These are phyloP conservation scores for Drosophila nebulosa DNA, from an alignment of 1,140 invertebrate genomes.

Conservation along the genomic window DNA sequence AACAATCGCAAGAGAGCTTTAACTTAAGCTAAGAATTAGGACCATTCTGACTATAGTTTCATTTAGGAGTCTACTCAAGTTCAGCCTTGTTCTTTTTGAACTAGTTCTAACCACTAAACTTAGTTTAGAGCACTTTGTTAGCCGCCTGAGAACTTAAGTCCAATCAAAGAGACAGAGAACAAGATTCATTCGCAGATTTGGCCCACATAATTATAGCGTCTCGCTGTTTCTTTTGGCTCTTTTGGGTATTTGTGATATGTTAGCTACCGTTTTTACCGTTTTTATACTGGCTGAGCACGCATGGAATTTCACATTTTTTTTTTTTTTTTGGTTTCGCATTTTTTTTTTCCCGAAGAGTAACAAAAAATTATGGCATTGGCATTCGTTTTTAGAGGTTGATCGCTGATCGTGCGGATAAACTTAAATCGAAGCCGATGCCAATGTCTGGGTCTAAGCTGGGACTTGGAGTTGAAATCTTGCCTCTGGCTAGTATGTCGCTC, in stretches of 20 bases:
- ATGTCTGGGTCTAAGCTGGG: slow-evolving; percentile 2
- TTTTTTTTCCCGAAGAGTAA: not conserved
- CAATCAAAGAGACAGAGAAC: not conserved
- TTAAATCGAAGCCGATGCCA: slow-evolving; percentile 62
- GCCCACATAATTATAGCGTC: slow-evolving; percentile 51
- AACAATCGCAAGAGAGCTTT: too few relatives aligned
- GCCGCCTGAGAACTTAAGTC: not conserved
- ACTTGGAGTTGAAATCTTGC: slow-evolving; percentile 38
- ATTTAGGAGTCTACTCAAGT: too few relatives aligned
- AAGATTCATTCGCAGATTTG: slow-evolving; percentile 4
- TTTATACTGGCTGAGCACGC: slow-evolving; percentile 61
- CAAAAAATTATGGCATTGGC: slow-evolving; percentile 65
- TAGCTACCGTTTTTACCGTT: slow-evolving; percentile 67
- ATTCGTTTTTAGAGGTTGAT: slow-evolving; percentile 41
- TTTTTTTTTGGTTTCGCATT: too few relatives aligned
- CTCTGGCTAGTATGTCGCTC: slow-evolving; percentile 72
- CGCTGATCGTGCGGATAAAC: slow-evolving; percentile 75
- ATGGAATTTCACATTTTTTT: slow-evolving; percentile 47
- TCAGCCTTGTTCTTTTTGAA: not conserved
- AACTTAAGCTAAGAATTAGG: too few relatives aligned
- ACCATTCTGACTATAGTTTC: too few relatives aligned
- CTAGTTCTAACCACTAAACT: not conserved
- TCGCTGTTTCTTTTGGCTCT: slow-evolving; percentile 22
- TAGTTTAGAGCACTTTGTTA: not conserved
- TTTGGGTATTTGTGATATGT: not conserved